A percentile compares a stretch with the other conserved stretches of the same genome.
These are phyloP conservation scores for Hipposideros larvatus DNA, from an alignment of 2,797 vertebrate genomes.

Conservation along the genomic window DNA sequence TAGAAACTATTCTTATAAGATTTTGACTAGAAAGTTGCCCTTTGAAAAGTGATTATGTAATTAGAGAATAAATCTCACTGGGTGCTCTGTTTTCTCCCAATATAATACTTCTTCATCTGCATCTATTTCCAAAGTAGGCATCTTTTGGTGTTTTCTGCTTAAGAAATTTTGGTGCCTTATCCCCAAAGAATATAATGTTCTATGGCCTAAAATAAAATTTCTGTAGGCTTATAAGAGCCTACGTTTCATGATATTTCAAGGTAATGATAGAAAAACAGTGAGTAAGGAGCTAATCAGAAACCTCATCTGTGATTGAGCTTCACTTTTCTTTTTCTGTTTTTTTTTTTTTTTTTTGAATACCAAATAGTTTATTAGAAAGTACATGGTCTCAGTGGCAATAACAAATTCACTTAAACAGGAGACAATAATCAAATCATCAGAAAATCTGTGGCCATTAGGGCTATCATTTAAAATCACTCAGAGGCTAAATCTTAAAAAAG, in stretches of 20 bases:
- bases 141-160: slow-evolving; percentile 4
- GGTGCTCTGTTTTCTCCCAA: neutral
- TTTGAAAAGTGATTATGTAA: slow-evolving; percentile 46
- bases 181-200: neutral
- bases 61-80: slow-evolving; percentile 17
- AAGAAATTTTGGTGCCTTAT: slow-evolving; percentile 51
- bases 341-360: too few relatives aligned
- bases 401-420: too few relatives aligned
- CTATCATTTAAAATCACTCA: too few relatives aligned
- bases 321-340: neutral
- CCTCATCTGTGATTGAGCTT: neutral
- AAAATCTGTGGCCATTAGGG: too few relatives aligned
- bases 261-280: neutral
- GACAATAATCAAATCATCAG: too few relatives aligned
- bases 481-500: too few relatives aligned
- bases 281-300: neutral
- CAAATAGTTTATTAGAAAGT: too few relatives aligned
- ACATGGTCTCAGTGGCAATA: too few relatives aligned
- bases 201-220: slow-evolving; percentile 8
- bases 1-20: slow-evolving; percentile 42
- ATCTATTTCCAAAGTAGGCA: neutral
- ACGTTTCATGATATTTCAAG: neutral
- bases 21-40: slow-evolving; percentile 28
- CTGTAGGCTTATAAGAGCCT: neutral
- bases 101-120: neutral